Conservation (phyloP, 2,113 vertebrate genomes). For the Seriola quinqueradiata region DNA sequence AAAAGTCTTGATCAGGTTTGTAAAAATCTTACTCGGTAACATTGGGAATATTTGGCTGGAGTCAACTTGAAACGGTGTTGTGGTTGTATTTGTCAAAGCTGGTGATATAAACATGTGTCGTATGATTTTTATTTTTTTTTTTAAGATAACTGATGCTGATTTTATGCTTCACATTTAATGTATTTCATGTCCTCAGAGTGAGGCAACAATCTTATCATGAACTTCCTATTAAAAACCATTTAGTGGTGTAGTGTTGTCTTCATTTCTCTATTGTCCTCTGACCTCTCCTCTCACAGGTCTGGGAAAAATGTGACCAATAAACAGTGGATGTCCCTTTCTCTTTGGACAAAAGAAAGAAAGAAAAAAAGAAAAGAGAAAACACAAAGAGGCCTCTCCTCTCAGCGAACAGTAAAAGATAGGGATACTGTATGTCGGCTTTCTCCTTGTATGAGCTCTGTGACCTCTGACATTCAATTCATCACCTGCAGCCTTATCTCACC, state of each 20-base stretch:
- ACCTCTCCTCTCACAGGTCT: conserved; percentile 9
- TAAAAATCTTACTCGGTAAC: conserved; percentile 10
- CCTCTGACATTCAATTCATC: conserved; percentile 31
- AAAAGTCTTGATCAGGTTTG: conserved; percentile 20
- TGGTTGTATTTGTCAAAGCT: neutral
- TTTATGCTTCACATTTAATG: neutral
- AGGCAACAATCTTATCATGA: neutral
- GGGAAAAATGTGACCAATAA: conserved; percentile 6
- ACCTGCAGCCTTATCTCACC: conserved; percentile 13
- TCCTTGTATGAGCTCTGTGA: conserved; percentile 22
- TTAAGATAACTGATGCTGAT: neutral
- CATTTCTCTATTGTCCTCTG: neutral
- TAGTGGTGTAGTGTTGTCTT: neutral
- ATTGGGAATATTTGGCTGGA: neutral
- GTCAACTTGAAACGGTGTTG: neutral
- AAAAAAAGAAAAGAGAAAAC: neutral
- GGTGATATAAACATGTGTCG: neutral
- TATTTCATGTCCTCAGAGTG: neutral
- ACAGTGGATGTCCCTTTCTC: neutral
- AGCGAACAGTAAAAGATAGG: conserved; percentile 3
- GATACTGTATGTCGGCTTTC: conserved; percentile 11
- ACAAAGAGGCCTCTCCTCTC: neutral
- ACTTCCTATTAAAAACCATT: neutral
- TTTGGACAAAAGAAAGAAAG: conserved; percentile 13
- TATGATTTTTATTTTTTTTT: neutral